Evolutionary conservation across 1,140 invertebrate species (phyloP).

Genomic region (Drosophila arizonae): DNA sequence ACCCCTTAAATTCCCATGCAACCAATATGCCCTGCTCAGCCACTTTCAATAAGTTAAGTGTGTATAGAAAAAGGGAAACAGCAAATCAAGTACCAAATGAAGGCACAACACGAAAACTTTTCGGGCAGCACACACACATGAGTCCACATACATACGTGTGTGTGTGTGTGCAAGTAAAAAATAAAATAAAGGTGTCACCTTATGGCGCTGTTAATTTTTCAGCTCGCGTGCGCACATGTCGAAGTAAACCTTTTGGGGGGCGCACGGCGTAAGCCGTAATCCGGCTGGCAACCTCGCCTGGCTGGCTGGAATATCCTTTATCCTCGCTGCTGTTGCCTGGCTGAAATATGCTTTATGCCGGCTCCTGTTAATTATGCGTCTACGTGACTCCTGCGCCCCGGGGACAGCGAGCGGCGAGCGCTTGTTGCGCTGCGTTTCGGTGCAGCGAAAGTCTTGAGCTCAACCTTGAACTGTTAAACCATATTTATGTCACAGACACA

Average conservation of each 20-base stretch:
- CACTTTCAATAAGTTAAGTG: no score
- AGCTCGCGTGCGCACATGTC: slow-evolving; percentile 17
- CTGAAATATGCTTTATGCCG: slow-evolving; percentile 4
- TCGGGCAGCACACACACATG: slow-evolving; percentile 32
- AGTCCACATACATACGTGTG: slow-evolving; percentile 11
- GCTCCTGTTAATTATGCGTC: slow-evolving; percentile 65
- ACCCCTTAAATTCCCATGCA: no score
- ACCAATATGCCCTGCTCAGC: no score
- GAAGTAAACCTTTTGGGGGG: slow-evolving; percentile 15
- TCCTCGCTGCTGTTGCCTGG: background rate
- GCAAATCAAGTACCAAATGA: slow-evolving; percentile 66
- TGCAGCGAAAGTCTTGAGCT: slow-evolving; percentile 33
- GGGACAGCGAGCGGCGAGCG: slow-evolving; percentile 38
- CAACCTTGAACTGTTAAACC: slow-evolving; percentile 69
- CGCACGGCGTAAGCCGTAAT: background rate
- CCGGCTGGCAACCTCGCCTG: background rate
- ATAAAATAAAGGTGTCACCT: slow-evolving; percentile 57
- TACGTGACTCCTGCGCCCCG: slow-evolving; percentile 46
- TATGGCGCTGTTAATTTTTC: slow-evolving; percentile 57
- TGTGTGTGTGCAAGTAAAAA: slow-evolving; percentile 33
- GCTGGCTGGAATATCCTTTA: background rate
- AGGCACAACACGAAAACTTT: slow-evolving; percentile 49
- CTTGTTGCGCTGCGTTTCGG: slow-evolving; percentile 23
- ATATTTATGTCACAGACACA: slow-evolving; percentile 53
- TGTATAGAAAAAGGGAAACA: slow-evolving; percentile 36